Evolutionary conservation across 2,113 vertebrate species (phyloP), one percentile per base, ranked within the genome.

Genomic region (Podiceps cristatus): DNA sequence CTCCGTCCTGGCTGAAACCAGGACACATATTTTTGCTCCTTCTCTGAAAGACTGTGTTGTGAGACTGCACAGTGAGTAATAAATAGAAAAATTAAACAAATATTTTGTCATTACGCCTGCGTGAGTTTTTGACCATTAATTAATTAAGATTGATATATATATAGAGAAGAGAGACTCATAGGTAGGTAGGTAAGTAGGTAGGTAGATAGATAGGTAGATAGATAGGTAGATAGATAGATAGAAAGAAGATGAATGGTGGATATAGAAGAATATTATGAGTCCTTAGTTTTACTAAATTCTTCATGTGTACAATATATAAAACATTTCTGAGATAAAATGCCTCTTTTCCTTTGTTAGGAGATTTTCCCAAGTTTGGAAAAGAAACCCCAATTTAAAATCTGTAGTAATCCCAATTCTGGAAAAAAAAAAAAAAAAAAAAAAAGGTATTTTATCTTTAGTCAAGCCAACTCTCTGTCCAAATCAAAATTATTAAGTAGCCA

Each of bases 371-470:
- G 85, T 78, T 82, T 31, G 33, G 2, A 42, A 59, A 82, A 74
- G 49, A 18, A 0, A 0, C 1, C 2, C 27, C 18, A 64, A n/a
- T 40, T 73, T 71, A 52, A 85, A 87, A 67, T 85, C 18, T 33
- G 24, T 75, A 42, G 18, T 52, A 82, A 86, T 58, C 11, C 28
- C n/a, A 59, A 29, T 75, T 79, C 79, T 27, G 42, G 2, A 35
- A 49, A 79, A 71, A 53, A 0, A 85, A 0, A 0, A 35, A 49
- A 79, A 71, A 53, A 0, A 85, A 0, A 0, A 85, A 37, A 13
- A 19, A 0, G 1, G 2, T 44, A 53, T 37, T 52, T 59, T 82
- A 12, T 13, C 6, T 78, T 81, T 22, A 58, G 9, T 67, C 15
- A 53, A 55, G 22, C 6, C 52, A 59, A 18, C 19, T 71, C 37